Evolutionary conservation across 37 sponge, comb jelly and placozoan species (phyloP).

Genomic region (Oopsacas minuta): DNA sequence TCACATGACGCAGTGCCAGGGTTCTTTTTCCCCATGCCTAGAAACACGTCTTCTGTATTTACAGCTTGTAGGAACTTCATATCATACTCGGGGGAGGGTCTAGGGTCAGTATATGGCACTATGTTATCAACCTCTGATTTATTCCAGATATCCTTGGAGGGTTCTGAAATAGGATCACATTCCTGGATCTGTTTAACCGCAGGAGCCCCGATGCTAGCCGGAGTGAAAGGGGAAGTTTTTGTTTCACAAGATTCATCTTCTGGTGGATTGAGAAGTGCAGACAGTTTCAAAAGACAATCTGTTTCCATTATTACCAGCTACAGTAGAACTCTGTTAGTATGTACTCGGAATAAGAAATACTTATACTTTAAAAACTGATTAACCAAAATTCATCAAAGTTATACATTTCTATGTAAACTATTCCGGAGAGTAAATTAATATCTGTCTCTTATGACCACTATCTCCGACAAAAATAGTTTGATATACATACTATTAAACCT

Average conservation of each 20-base stretch:
- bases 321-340: too few relatives aligned
- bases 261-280: conserved; percentile 38
- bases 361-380: too few relatives aligned
- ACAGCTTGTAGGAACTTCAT: conserved; percentile 60
- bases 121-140: conserved; percentile 28
- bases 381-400: too few relatives aligned
- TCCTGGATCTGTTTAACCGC: neutral
- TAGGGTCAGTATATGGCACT: conserved; percentile 42
- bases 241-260: conserved; percentile 28
- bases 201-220: conserved; percentile 48
- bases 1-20: conserved; percentile 75
- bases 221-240: conserved; percentile 37
- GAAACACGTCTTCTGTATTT: conserved; percentile 66
- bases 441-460: too few relatives aligned
- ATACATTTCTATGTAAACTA: too few relatives aligned
- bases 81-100: conserved; percentile 77
- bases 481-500: too few relatives aligned
- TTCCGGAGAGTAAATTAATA: too few relatives aligned
- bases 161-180: neutral
- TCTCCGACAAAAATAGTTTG: too few relatives aligned
- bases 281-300: conserved; percentile 25
- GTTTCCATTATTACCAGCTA: conserved; percentile 36
- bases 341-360: too few relatives aligned
- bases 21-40: conserved; percentile 72
- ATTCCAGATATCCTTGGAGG: conserved; percentile 52